Evolutionary conservation across 2,113 vertebrate species (phyloP).

Genomic region (Trichomycterus rosablanca): DNA sequence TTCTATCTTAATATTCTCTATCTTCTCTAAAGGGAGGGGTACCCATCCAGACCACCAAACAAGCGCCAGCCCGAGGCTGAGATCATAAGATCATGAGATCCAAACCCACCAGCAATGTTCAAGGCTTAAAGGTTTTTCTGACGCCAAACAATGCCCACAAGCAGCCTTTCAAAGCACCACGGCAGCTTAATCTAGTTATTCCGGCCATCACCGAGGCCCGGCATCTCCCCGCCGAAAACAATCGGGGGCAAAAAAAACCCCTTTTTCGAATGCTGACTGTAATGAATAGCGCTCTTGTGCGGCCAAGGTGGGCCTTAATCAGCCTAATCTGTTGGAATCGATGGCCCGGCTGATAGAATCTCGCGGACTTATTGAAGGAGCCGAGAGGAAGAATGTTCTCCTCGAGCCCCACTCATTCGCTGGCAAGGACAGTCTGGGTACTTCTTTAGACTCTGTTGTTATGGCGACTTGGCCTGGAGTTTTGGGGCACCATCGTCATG

Average conservation of each 20-base stretch:
- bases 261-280: constrained; percentile 13
- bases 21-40: neutral
- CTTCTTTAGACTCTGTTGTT: constrained; percentile 53
- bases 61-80: too few species aligned
- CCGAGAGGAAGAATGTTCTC: neutral
- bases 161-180: constrained; percentile 9
- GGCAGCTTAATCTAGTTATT: constrained; percentile 24
- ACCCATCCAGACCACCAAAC: neutral
- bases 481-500: constrained; percentile 54
- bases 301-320: constrained; percentile 28
- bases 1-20: too few species aligned
- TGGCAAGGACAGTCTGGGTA: constrained; percentile 23
- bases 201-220: constrained; percentile 6
- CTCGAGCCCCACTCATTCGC: constrained; percentile 35
- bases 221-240: constrained; percentile 16
- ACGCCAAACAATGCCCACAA: neutral
- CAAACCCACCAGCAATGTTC: neutral
- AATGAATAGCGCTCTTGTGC: constrained; percentile 26
- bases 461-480: constrained; percentile 57
- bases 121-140: neutral
- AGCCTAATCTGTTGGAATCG: constrained; percentile 31
- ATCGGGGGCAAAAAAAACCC: neutral
- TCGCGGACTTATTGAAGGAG: constrained; percentile 21
- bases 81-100: neutral
- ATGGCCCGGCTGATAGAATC: constrained; percentile 35